Conservation (phyloP, 1,140 invertebrate genomes). For the Eurosta solidaginis region DNA sequence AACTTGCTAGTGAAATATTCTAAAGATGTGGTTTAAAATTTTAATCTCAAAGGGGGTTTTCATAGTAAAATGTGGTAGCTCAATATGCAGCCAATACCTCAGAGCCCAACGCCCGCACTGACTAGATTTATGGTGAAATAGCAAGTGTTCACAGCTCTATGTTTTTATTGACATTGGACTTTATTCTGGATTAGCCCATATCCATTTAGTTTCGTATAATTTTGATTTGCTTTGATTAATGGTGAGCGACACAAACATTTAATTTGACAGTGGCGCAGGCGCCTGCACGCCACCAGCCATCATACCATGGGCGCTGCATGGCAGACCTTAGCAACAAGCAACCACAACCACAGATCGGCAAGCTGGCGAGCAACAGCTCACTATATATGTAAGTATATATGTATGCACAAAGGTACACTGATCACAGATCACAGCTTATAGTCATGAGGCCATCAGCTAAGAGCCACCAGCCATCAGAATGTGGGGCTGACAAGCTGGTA, state of each 20-base stretch:
- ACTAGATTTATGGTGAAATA: too few relatives aligned
- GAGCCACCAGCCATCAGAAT: conserved; percentile 5
- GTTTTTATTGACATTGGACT: conserved; percentile 15
- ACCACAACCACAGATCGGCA: too few relatives aligned
- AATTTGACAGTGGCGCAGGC: conserved; percentile 58
- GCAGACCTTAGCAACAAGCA: not conserved
- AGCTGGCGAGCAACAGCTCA: too few relatives aligned
- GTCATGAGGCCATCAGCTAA: conserved; percentile 33
- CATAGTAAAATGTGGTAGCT: too few relatives aligned
- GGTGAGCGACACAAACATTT: conserved; percentile 59
- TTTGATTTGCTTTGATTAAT: conserved; percentile 55
- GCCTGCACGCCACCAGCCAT: conserved; percentile 37
- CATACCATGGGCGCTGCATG: not conserved
- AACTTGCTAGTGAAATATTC: too few relatives aligned
- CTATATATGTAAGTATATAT: too few relatives aligned
- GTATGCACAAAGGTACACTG: too few relatives aligned
- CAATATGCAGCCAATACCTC: too few relatives aligned
- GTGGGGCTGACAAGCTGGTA: conserved; percentile 15
- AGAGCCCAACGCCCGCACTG: too few relatives aligned
- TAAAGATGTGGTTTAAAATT: too few relatives aligned
- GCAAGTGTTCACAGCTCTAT: conserved; percentile 47
- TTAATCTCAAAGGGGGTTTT: too few relatives aligned
- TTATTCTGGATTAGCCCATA: conserved; percentile 23
- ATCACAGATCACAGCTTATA: not conserved
- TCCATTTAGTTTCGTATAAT: conserved; percentile 33